Percentiles rank a stretch among this genome's conserved stretches.
Conservation (phyloP, 2,113 vertebrate genomes). For the Emydura subglobosa region DNA sequence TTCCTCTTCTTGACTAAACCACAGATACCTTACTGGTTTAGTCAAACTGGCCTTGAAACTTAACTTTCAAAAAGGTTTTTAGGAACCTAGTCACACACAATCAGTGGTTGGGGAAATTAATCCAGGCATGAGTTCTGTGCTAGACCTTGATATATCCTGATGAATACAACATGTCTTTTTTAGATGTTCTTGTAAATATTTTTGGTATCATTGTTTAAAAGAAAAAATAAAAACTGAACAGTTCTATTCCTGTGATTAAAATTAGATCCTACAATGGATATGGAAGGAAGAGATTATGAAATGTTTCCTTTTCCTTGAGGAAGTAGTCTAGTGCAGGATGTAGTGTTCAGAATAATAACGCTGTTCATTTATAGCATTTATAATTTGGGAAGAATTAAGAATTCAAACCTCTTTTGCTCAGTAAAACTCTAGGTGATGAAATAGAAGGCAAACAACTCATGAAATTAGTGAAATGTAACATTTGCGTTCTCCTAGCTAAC, state of each 20-base stretch:
- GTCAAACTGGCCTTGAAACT: neutral
- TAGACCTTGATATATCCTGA: neutral
- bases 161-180: neutral
- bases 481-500: neutral
- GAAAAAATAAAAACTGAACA: constrained; percentile 25
- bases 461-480: neutral
- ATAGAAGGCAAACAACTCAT: neutral
- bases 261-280: constrained; percentile 40
- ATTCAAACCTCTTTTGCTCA: neutral
- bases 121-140: neutral
- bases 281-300: constrained; percentile 11
- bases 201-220: neutral
- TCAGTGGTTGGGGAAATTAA: neutral
- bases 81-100: neutral
- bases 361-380: neutral
- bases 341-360: neutral
- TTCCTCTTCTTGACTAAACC: neutral
- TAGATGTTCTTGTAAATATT: constrained; percentile 13
- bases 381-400: neutral
- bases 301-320: constrained; percentile 1
- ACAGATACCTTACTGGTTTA: neutral
- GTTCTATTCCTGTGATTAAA: constrained; percentile 9
- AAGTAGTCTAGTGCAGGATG: neutral
- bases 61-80: neutral
- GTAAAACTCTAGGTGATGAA: neutral